Evolutionary conservation across 2,888 invertebrate genomes (phyloP).

Genomic region (Erebia aethiops): DNA sequence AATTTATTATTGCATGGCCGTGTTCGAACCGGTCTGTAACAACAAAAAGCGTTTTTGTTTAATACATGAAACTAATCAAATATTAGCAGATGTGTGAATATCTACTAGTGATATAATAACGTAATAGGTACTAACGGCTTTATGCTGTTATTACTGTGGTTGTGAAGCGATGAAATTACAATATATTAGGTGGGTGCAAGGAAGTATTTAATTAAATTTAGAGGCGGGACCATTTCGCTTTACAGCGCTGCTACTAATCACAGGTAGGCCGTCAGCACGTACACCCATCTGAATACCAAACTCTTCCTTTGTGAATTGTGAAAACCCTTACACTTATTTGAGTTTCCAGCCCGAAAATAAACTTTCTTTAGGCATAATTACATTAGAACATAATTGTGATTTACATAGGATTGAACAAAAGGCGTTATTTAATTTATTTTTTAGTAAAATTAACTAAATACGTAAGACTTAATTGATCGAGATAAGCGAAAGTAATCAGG

Average conservation of each 20-base stretch:
- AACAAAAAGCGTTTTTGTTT: conserved; percentile 58
- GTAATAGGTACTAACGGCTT: neutral
- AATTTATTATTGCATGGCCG: conserved; percentile 77
- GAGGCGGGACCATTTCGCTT: conserved; percentile 64
- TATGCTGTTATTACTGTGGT: neutral
- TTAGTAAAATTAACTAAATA: neutral
- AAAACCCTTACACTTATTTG: conserved; percentile 40
- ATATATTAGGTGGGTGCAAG: conserved; percentile 43
- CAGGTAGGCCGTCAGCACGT: conserved; percentile 75
- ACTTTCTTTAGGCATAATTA: conserved; percentile 39
- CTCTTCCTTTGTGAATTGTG: conserved; percentile 58
- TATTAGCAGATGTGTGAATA: no score
- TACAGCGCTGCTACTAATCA: conserved; percentile 75
- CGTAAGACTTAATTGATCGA: neutral
- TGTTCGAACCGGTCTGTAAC: conserved; percentile 52
- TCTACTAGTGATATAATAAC: no score
- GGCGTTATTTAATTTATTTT: neutral
- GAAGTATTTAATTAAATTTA: conserved; percentile 80
- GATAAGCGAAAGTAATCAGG: no score
- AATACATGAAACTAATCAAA: neutral
- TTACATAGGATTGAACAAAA: neutral
- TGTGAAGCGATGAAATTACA: conserved; percentile 8
- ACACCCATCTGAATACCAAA: conserved; percentile 67
- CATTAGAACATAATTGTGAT: conserved; percentile 3
- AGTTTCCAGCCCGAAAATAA: conserved; percentile 30